phyloP scores from a whole-genome alignment of 2,113 vertebrate genomes.

The Dolichallabes microphthalmus region DNA sequence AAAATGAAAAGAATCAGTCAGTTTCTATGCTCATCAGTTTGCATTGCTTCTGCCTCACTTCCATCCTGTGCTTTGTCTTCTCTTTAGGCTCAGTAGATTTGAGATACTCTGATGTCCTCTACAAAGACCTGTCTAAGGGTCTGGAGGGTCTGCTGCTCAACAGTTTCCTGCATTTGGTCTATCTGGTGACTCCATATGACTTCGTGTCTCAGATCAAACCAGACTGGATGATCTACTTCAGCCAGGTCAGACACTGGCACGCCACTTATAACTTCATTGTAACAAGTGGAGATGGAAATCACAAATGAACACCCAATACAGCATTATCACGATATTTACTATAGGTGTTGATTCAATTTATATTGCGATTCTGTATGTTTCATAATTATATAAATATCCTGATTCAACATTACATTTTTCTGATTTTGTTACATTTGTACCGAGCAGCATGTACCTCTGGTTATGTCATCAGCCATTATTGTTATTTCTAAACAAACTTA shows the following conservation, averaged over 20 bases:
- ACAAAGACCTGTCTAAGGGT: conserved; percentile 83
- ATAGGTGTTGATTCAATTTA: too few relatives aligned
- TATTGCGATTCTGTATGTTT: too few relatives aligned
- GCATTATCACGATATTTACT: too few relatives aligned
- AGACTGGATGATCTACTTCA: conserved; percentile 90
- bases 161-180: conserved; percentile 86
- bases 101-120: conserved; percentile 79
- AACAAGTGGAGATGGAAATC: too few relatives aligned
- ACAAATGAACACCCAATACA: too few relatives aligned
- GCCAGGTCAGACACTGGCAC: conserved; percentile 74
- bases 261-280: neutral
- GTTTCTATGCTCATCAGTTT: neutral
- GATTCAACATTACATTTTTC: too few relatives aligned
- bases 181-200: conserved; percentile 89
- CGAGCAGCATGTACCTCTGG: too few relatives aligned
- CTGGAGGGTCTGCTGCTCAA: conserved; percentile 88
- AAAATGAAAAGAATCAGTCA: too few relatives aligned
- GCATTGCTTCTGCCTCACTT: neutral
- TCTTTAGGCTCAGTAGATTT: conserved; percentile 86
- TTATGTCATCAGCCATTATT: too few relatives aligned
- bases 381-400: too few relatives aligned
- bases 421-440: too few relatives aligned
- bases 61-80: neutral
- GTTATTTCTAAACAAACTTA: too few relatives aligned
- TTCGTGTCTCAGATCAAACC: conserved; percentile 79